phyloP scores from a whole-genome alignment of 1,140 invertebrate species.

The Steinernema feltiae region DNA sequence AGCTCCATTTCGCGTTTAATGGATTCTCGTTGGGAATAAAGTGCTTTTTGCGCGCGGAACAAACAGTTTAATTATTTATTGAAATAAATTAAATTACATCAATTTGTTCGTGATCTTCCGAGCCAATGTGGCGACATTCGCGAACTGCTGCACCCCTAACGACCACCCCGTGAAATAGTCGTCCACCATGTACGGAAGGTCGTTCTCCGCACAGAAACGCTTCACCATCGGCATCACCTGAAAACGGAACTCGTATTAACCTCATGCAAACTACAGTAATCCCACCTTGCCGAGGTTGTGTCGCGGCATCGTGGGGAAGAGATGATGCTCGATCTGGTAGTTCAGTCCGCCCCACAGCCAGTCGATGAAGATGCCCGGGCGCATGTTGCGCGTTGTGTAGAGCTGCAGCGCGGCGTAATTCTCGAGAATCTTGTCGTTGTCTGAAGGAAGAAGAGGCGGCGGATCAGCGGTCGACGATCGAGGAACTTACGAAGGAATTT shows the following conservation, averaged over 20 bases:
- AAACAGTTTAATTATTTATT: conserved; percentile 2
- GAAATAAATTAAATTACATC: conserved; percentile 22
- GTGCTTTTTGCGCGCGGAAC: not conserved
- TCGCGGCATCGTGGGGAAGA: conserved; percentile 57
- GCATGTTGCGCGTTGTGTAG: conserved; percentile 58
- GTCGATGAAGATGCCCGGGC: conserved; percentile 53
- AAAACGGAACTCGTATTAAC: conserved; percentile 16
- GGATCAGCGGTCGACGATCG: too few relatives aligned
- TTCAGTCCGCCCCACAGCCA: conserved; percentile 59
- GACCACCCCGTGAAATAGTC: conserved; percentile 55
- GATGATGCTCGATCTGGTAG: conserved; percentile 59
- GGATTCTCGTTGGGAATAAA: too few relatives aligned
- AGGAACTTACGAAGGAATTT: conserved; percentile 49
- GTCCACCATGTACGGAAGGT: conserved; percentile 56
- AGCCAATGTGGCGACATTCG: conserved; percentile 48
- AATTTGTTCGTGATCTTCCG: conserved; percentile 37
- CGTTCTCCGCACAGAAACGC: conserved; percentile 52
- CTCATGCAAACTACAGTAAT: not conserved
- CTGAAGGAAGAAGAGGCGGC: conserved; percentile 31
- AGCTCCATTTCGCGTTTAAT: too few relatives aligned
- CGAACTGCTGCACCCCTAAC: conserved; percentile 47
- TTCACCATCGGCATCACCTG: conserved; percentile 56
- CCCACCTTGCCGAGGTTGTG: conserved; percentile 49
- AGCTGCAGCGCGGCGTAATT: conserved; percentile 57
- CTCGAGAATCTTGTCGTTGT: conserved; percentile 52